Evolutionary conservation across 2,797 vertebrate species (phyloP), one percentile per base, ranked within the genome.

Genomic region (Peromyscus attwateri): DNA sequence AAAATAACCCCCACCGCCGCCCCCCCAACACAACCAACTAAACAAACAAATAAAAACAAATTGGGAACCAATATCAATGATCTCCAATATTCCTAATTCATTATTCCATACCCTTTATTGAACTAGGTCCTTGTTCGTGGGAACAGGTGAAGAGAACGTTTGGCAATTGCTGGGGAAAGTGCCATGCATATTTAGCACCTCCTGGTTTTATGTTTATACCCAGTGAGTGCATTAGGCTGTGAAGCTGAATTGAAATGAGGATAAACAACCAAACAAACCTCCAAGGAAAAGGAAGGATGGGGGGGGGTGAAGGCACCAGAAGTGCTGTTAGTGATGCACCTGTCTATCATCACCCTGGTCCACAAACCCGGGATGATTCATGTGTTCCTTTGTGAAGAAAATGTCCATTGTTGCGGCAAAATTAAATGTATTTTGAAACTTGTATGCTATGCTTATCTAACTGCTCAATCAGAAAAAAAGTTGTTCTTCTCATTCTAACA

Each of bases 391-490:
- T 98, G 98, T 98, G 98, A 98, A 97, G 97, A 97, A 97, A 98
- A 95, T 97, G 97, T 79, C 98, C 97, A 98, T 98, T 98, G 98
- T 98, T 94, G 96, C 97, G 94, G 95, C 94, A 98, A 98, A 98
- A 98, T 98, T 98, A 98, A 98, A 98, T 98, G 95, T 94, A 98
- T 98, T 98, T 98, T 98, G 98, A 98, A 98, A 98, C 97, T 97
- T 98, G 97, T 96, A 98, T 97, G 95, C 96, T 98, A 97, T 98
- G 98, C 98, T 98, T 99, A 98, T 99, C 98, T 98, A 97, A 97
- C 98, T 98, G 98, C 89, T 99, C 98, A 98, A 98, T 98, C 98
- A 98, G 98, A 98, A 98, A 98, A 98, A 98, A 98, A 98, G 98
- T 98, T 99, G 98, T 98, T 95, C 97, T 98, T 98, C 98, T 98